These are phyloP conservation scores for Arvicanthis niloticus DNA, from an alignment of 2,113 vertebrate species.

Conservation along the genomic window DNA sequence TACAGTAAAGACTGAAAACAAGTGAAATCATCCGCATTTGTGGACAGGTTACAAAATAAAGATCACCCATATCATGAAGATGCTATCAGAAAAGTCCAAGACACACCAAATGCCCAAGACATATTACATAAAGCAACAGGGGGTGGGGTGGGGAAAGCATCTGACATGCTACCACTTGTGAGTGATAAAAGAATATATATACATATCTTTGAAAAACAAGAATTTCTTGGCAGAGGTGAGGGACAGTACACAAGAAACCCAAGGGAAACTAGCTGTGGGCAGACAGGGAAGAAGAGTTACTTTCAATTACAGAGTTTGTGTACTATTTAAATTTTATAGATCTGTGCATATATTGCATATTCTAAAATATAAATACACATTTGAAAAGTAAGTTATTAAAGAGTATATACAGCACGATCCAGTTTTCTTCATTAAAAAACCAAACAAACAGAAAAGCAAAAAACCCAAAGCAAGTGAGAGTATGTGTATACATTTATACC, in stretches of 20 bases:
- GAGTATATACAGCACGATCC: slow-evolving; percentile 42
- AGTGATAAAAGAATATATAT: slow-evolving; percentile 21
- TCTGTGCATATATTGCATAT: slow-evolving; percentile 20
- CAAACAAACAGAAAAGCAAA: not conserved
- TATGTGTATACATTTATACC: slow-evolving; percentile 7
- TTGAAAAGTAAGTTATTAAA: slow-evolving; percentile 72
- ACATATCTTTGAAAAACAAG: not conserved
- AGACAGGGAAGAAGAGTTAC: not conserved
- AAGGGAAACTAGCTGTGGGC: not conserved
- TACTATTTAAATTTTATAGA: slow-evolving; percentile 49
- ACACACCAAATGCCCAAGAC: not conserved
- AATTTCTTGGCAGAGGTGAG: not conserved
- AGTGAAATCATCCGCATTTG: not conserved
- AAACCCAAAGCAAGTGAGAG: not conserved
- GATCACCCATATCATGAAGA: not conserved
- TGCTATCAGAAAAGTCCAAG: not conserved
- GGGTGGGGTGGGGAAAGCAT: not conserved
- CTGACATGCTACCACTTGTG: not conserved
- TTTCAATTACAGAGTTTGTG: slow-evolving; percentile 8
- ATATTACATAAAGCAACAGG: not conserved
- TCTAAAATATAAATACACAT: slow-evolving; percentile 67
- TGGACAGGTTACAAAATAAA: not conserved
- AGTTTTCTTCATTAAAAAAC: slow-evolving; percentile 7
- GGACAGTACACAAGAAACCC: not conserved
- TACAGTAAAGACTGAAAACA: slow-evolving; percentile 7